A percentile compares a stretch with the other conserved stretches of the same genome.
These are phyloP conservation scores for Acheta domesticus DNA, from an alignment of 2,888 invertebrate species.

Conservation along the genomic window DNA sequence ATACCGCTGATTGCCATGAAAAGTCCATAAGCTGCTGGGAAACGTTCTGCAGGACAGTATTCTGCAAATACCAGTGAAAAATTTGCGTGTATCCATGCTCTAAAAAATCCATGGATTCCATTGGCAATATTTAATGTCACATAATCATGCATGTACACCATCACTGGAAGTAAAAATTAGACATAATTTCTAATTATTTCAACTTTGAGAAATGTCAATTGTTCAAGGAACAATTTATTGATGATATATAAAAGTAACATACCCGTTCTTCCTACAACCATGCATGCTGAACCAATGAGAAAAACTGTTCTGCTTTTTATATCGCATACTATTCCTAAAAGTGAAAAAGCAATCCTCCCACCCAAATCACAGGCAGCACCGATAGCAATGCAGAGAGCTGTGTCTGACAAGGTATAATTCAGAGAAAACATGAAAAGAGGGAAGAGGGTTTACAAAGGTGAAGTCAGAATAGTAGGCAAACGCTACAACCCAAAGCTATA, in stretches of 20 bases:
- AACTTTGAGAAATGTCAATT: not conserved
- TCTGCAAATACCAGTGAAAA: slow-evolving; percentile 69
- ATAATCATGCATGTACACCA: slow-evolving; percentile 55
- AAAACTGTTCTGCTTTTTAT: slow-evolving; percentile 62
- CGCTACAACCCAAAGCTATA: slow-evolving; percentile 65
- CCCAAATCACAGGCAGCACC: slow-evolving; percentile 66
- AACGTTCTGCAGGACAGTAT: slow-evolving; percentile 62
- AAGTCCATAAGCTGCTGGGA: slow-evolving; percentile 69
- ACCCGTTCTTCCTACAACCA: slow-evolving; percentile 65
- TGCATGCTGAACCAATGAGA: slow-evolving; percentile 45
- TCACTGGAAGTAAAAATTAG: slow-evolving; percentile 51
- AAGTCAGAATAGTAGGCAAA: slow-evolving; percentile 66
- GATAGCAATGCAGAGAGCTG: slow-evolving; percentile 65
- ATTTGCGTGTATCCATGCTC: slow-evolving; percentile 68
- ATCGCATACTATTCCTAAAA: slow-evolving; percentile 57
- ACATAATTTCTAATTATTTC: not conserved
- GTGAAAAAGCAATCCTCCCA: slow-evolving; percentile 61
- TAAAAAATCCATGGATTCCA: slow-evolving; percentile 63
- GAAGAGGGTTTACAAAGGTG: slow-evolving; percentile 65
- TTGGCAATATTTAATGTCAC: slow-evolving; percentile 38
- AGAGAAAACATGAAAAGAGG: slow-evolving; percentile 60
- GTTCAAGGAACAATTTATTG: not conserved
- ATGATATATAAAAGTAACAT: slow-evolving; percentile 37
- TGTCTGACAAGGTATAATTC: slow-evolving; percentile 59
- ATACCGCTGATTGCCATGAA: slow-evolving; percentile 69